Conservation (phyloP, 1,140 invertebrate genomes). For the Drosophila melanica region DNA sequence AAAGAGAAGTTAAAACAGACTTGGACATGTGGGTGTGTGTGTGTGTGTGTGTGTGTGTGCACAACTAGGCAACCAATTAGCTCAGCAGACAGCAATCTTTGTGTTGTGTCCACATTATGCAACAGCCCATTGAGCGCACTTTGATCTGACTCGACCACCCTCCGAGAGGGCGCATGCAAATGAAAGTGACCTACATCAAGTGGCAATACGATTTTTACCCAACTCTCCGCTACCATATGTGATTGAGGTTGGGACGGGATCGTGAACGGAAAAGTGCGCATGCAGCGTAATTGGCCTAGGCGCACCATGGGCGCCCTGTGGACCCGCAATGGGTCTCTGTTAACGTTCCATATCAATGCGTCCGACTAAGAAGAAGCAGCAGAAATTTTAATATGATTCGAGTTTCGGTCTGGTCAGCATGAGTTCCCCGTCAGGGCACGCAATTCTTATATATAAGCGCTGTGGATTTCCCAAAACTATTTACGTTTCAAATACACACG, state of each 20-base stretch:
- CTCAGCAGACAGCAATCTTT: conserved; percentile 38
- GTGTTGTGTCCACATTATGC: conserved; percentile 80
- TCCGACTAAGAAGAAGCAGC: conserved; percentile 2
- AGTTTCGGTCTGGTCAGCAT: conserved; percentile 66
- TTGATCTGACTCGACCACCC: conserved; percentile 71
- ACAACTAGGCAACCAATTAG: conserved; percentile 35
- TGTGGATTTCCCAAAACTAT: conserved; percentile 35
- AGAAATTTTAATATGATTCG: conserved; percentile 55
- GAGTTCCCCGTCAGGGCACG: conserved; percentile 54
- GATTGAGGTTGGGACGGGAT: background rate
- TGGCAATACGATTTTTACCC: conserved; percentile 54
- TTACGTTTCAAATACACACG: conserved; percentile 23
- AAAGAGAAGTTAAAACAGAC: conserved; percentile 9
- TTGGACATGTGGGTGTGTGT: conserved; percentile 18
- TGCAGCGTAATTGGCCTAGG: conserved; percentile 43
- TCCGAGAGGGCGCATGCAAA: conserved; percentile 53
- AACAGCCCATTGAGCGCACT: conserved; percentile 56
- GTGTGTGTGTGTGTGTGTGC: background rate
- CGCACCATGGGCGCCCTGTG: conserved; percentile 30
- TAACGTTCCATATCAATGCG: conserved; percentile 58
- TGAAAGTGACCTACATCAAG: conserved; percentile 82
- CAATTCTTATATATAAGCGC: conserved; percentile 42
- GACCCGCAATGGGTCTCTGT: conserved; percentile 9
- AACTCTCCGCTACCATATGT: conserved; percentile 39
- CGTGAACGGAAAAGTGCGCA: conserved; percentile 17